Evolutionary conservation across 2,888 invertebrate genomes (phyloP), one percentile per base, ranked within the genome.

Genomic region (Cepaea hortensis): DNA sequence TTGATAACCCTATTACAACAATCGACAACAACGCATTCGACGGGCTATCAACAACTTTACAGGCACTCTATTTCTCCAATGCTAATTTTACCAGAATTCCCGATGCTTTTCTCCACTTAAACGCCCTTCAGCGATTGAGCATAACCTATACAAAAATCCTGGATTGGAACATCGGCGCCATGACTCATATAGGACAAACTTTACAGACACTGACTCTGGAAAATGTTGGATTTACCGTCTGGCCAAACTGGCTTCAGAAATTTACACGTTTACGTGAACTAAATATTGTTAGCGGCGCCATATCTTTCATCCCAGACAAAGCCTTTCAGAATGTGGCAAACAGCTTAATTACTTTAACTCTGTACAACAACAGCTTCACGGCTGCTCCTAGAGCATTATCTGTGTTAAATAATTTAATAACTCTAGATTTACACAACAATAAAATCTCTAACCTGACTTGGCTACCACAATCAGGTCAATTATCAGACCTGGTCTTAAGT

Each of bases 1-100:
- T 9, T 0, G 11, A 23, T 61, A 79, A 61, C 23, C 77, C 77
- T 3, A 79, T 79, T 3, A 79, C 23, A 61, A 79, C 7, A 1
- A 79, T 79, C 11, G 77, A 79, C 61, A 61, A 79, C 11, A 13
- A n/a, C 23, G 77, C 77, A 3, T 79, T 79, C 23, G 13, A n/a
- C 4, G 11, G 11, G 1, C 23, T 23, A 23, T n/a, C 77, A n/a
- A n/a, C 61, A 7, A 61, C 77, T 15, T 79, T 79, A 20, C 11
- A 55, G 13, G 23, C 77, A 3, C 61, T 79, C 7, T 11, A 13
- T n/a, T 79, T 79, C 23, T 11, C 23, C n/a, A 61, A 23, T 13
- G 77, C 77, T 13, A 13, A 61, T 18, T 79, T 79, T 20, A 13
- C n/a, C 3, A 61, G 23, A 23, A 79, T 79, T 11, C 77, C 77